phyloP scores from a whole-genome alignment of 2,888 invertebrate genomes.

The Agriotes lineatus region DNA sequence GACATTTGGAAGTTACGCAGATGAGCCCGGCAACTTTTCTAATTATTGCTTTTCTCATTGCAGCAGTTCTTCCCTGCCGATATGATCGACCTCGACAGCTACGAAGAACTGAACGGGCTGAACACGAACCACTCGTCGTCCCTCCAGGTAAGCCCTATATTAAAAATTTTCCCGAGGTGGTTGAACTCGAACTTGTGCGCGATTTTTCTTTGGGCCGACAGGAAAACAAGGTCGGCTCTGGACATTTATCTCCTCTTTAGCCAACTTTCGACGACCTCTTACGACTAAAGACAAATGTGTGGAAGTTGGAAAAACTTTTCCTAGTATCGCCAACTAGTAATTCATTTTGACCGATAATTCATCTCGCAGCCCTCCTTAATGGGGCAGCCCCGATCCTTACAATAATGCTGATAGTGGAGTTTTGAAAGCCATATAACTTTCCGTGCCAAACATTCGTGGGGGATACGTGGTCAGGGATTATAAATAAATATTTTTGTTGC shows the following conservation, averaged over 20 bases:
- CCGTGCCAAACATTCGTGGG: too few relatives aligned
- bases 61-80: constrained; percentile 71
- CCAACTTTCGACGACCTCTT: background rate
- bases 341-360: background rate
- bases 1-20: too few relatives aligned
- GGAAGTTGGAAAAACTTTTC: background rate
- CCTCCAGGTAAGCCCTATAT: constrained; percentile 62
- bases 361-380: too few relatives aligned
- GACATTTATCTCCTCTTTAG: background rate
- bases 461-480: too few relatives aligned
- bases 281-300: constrained; percentile 1
- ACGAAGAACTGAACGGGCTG: constrained; percentile 57
- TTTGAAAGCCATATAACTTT: too few relatives aligned
- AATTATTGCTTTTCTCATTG: constrained; percentile 55
- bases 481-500: too few relatives aligned
- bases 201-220: too few relatives aligned
- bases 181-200: too few relatives aligned
- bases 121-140: constrained; percentile 57
- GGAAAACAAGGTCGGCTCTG: background rate
- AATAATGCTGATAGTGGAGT: too few relatives aligned
- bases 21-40: too few relatives aligned
- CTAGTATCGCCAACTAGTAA: background rate
- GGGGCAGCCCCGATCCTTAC: too few relatives aligned
- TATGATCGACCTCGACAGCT: constrained; percentile 66
- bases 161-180: too few relatives aligned